Base-by-base conservation (phyloP, 2,113 vertebrate genomes). In the Aramus guarauna region DNA sequence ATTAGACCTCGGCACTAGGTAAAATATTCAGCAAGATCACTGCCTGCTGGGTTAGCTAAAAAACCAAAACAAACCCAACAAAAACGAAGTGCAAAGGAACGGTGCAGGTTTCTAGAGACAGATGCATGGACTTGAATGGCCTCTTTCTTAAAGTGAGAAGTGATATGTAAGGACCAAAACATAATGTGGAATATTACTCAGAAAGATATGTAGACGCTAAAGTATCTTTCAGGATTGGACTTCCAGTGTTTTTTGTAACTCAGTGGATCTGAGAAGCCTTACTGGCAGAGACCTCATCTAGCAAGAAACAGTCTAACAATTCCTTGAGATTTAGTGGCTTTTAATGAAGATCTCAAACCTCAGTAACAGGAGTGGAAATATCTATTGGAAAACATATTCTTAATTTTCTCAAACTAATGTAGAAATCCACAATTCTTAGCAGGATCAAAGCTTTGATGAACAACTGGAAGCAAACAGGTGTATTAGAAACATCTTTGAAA, bases 271-370 rank as follows among this genome's bases (percentile, higher is more conserved):
- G 29, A 92, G 93, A 96, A 93, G 60, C 58, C 21, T 48, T 95
- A 9, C 29, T 94, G 92, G 93, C 86, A 96, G 75, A 95, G 95
- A 89, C 24, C 12, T 69, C 50, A 71, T 69, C 47, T 68, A 92
- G 56, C 1, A 2, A 94, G 88, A 47, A 71, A 68, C 27, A 86
- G 29, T 24, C 39, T 60, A 60, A 89, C 13, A 22, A 56, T 62
- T 97, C 89, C 56, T 63, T 19, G 50, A 64, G 63, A 89, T 67
- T 95, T 92, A 96, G 80, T 81, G 78, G 56, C 53, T 88, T 95
- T 95, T 95, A 93, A 92, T 87, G 69, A 89, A 91, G 81, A 92
- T 94, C 78, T 95, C 34, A 34, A 82, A 73, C 41, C 43, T 93
- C 53, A 56, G 23, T 4, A 90, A 69, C 3, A 94, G 66, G 88